These are phyloP conservation scores for Spea bombifrons DNA, from an alignment of 2,113 vertebrate species.

Conservation along the genomic window DNA sequence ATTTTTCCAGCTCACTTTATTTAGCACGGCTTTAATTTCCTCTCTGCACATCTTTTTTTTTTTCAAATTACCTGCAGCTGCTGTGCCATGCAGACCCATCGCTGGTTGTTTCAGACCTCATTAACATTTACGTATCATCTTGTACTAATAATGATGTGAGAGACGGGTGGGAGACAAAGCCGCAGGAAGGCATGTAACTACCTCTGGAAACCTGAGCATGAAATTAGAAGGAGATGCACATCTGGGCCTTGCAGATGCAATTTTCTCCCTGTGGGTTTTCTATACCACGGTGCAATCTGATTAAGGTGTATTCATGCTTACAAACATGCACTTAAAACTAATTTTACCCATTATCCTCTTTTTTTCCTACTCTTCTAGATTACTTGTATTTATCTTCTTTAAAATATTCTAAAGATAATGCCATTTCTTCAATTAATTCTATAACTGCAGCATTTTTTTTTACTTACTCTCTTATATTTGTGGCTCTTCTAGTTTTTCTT, in stretches of 20 bases:
- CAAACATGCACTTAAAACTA: constrained; percentile 32
- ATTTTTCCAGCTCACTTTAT: constrained; percentile 21
- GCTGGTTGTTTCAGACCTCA: constrained; percentile 45
- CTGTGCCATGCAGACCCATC: constrained; percentile 22
- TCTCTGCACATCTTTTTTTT: constrained; percentile 7
- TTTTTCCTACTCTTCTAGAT: constrained; percentile 17
- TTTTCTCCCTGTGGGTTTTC: constrained; percentile 37
- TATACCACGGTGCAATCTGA: constrained; percentile 35
- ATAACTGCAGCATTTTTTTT: background rate
- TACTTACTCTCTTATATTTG: background rate
- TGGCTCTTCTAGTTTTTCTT: too few species aligned
- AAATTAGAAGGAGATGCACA: constrained; percentile 43
- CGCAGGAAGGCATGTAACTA: constrained; percentile 32
- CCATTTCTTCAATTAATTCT: background rate
- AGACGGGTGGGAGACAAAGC: constrained; percentile 25
- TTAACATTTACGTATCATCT: constrained; percentile 44
- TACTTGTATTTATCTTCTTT: constrained; percentile 24
- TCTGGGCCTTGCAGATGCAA: constrained; percentile 42
- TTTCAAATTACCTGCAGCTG: constrained; percentile 44
- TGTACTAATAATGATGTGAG: constrained; percentile 40
- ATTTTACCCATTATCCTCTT: constrained; percentile 42
- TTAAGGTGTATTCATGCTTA: constrained; percentile 42
- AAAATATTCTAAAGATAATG: constrained; percentile 4
- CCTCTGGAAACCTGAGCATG: constrained; percentile 31
- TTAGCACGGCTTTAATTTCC: constrained; percentile 36